Percentiles rank a stretch among this genome's conserved stretches.
Evolutionary conservation across 2,888 invertebrate species (phyloP).

Genomic region (Calliscelio sp.): DNA sequence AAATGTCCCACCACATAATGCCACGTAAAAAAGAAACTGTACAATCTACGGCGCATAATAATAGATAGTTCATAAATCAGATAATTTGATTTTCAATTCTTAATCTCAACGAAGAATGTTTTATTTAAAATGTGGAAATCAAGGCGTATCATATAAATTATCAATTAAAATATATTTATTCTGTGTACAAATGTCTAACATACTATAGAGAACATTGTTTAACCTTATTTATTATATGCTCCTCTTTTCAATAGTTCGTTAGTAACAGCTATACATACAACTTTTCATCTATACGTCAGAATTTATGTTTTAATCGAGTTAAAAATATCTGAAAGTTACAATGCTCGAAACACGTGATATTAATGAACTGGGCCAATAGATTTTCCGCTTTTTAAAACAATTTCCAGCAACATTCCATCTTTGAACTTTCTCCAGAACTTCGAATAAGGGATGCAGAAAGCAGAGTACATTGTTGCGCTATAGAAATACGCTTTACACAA

Average conservation of each 20-base stretch:
- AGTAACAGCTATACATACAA: conserved; percentile 18
- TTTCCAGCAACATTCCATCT: conserved; percentile 37
- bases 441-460: conserved; percentile 35
- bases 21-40: conserved; percentile 31
- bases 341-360: conserved; percentile 8
- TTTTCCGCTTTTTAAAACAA: conserved; percentile 34
- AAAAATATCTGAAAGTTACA: not conserved
- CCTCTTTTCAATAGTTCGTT: conserved; percentile 5
- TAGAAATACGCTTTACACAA: conserved; percentile 18
- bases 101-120: conserved; percentile 20
- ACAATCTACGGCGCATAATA: conserved; percentile 32
- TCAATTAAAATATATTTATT: conserved; percentile 25
- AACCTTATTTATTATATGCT: conserved; percentile 23
- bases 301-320: conserved; percentile 35
- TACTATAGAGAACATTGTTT: not conserved
- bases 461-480: conserved; percentile 15
- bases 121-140: conserved; percentile 24
- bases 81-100: conserved; percentile 34
- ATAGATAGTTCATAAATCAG: conserved; percentile 54
- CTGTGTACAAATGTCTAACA: conserved; percentile 15
- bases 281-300: not conserved
- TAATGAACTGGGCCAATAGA: conserved; percentile 33
- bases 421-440: conserved; percentile 30
- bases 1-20: conserved; percentile 29
- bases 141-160: conserved; percentile 23